Percentiles rank a stretch among this genome's conserved stretches.
Evolutionary conservation across 2,888 invertebrate species (phyloP).

Genomic region (Palloptera scutellata): DNA sequence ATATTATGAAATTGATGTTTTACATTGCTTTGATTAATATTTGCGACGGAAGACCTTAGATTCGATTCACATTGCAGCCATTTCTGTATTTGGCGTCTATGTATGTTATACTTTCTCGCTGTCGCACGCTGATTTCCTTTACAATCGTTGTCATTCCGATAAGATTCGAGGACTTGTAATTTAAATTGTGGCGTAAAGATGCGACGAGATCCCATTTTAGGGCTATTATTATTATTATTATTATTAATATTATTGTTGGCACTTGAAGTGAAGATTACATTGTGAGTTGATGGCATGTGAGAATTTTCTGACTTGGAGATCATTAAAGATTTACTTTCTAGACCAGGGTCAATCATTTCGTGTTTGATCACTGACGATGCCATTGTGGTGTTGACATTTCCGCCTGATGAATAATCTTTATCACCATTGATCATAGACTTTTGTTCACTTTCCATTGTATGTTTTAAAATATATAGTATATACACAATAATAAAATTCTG

Average conservation of each 20-base stretch:
- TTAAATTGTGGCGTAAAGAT: conserved; percentile 91
- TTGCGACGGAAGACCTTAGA: conserved; percentile 76
- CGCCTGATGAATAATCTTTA: not conserved
- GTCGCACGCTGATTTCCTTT: conserved; percentile 90
- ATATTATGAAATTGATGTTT: conserved; percentile 59
- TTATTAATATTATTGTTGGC: conserved; percentile 23
- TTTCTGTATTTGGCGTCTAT: conserved; percentile 89
- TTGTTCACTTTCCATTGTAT: not conserved
- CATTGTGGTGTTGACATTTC: conserved; percentile 7
- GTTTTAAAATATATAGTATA: too few relatives aligned
- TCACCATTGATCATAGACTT: conserved; percentile 10
- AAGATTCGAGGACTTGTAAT: conserved; percentile 87
- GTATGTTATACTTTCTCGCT: conserved; percentile 88
- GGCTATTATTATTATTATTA: conserved; percentile 45
- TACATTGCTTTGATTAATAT: conserved; percentile 60
- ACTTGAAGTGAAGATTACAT: conserved; percentile 23
- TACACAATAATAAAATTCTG: not conserved
- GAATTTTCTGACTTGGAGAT: conserved; percentile 37
- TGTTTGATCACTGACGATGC: conserved; percentile 19
- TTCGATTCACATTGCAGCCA: conserved; percentile 88
- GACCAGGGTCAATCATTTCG: conserved; percentile 11
- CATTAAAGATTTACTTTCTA: conserved; percentile 24
- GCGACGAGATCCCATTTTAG: conserved; percentile 79
- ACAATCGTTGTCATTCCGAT: conserved; percentile 84
- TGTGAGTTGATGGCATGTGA: conserved; percentile 38